A percentile compares a stretch with the other conserved stretches of the same genome.
Evolutionary conservation across 53 echinoderm and acorn worm species (phyloP).

Genomic region (Apostichopus leukothele): DNA sequence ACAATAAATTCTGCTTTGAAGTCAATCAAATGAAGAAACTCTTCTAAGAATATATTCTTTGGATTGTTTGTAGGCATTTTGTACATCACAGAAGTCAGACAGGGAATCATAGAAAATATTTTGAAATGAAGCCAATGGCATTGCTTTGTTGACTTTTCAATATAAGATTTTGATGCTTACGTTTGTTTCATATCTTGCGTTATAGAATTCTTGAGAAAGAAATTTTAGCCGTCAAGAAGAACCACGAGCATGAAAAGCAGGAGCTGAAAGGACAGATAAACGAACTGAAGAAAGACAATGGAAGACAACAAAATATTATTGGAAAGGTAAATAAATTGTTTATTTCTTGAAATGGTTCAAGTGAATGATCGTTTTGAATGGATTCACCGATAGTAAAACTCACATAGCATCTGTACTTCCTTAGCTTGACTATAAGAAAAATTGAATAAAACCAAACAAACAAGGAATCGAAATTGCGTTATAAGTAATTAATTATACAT

Average conservation of each 20-base stretch:
- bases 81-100: no score
- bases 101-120: no score
- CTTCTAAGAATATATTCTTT: no score
- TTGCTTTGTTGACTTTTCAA: no score
- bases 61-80: no score
- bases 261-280: conserved; percentile 81
- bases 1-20: no score
- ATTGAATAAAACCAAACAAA: no score
- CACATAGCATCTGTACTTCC: background rate
- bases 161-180: no score
- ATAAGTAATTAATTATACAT: no score
- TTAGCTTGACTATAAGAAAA: background rate
- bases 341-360: background rate
- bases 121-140: no score
- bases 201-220: conserved; percentile 94
- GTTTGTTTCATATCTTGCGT: background rate
- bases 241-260: conserved; percentile 81
- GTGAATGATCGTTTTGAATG: background rate
- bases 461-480: no score
- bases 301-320: conserved; percentile 92
- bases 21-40: no score
- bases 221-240: conserved; percentile 90
- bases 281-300: conserved; percentile 79
- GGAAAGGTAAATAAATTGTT: conserved; percentile 71
- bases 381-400: background rate